These are phyloP conservation scores for Melanogrammus aeglefinus DNA, from an alignment of 2,797 vertebrate genomes.

Conservation along the genomic window DNA sequence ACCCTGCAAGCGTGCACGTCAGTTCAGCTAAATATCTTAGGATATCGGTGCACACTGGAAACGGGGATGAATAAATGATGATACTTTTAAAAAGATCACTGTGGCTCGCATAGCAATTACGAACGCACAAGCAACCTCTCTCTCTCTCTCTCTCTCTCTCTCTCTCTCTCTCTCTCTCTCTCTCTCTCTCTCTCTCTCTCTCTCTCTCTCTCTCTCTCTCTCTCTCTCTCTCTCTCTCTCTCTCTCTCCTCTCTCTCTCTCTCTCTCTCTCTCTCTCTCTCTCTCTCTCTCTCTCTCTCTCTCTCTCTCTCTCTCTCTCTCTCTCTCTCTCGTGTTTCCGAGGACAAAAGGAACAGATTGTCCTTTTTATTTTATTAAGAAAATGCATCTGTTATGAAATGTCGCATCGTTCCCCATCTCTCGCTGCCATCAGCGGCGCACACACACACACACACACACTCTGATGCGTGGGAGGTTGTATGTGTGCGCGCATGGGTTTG, in stretches of 20 bases:
- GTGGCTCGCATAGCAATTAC: no score
- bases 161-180: constrained; percentile 43
- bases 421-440: constrained; percentile 40
- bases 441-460: constrained; percentile 31
- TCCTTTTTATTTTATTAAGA: constrained; percentile 45
- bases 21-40: no score
- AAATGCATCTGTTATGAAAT: constrained; percentile 60
- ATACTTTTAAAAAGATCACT: no score
- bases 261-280: constrained; percentile 39
- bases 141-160: constrained; percentile 45
- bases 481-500: background rate
- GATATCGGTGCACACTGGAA: no score
- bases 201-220: constrained; percentile 40
- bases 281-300: constrained; percentile 46
- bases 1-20: no score
- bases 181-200: constrained; percentile 44
- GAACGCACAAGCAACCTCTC: constrained; percentile 9
- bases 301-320: constrained; percentile 44
- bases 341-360: constrained; percentile 37
- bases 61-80: no score
- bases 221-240: constrained; percentile 45
- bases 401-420: constrained; percentile 45
- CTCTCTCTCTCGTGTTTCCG: constrained; percentile 38
- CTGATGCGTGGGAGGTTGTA: constrained; percentile 56
- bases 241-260: constrained; percentile 44